A percentile compares a stretch with the other conserved stretches of the same genome.
Evolutionary conservation across 2,888 invertebrate genomes (phyloP).

Genomic region (Saturnia pavonia): DNA sequence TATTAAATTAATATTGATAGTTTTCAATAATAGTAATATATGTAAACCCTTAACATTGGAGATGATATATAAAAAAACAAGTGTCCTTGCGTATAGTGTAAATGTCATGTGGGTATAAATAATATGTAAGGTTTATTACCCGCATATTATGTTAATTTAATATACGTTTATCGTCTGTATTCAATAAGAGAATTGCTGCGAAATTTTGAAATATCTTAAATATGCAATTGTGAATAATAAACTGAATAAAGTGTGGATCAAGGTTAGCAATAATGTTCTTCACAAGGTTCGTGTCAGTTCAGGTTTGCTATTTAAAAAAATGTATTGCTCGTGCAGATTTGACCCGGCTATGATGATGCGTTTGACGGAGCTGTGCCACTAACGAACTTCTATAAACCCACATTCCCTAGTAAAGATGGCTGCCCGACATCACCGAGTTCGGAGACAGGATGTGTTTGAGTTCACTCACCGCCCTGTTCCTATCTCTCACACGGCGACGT

Average conservation of each 20-base stretch:
- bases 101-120: constrained; percentile 66
- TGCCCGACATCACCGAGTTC: constrained; percentile 65
- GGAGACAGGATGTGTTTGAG: constrained; percentile 74
- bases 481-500: constrained; percentile 47
- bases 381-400: constrained; percentile 74
- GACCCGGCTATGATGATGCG: constrained; percentile 65
- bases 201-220: constrained; percentile 54
- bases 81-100: constrained; percentile 59
- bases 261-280: constrained; percentile 40
- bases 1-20: background rate
- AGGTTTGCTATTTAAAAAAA: constrained; percentile 44
- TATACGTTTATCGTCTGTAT: constrained; percentile 49
- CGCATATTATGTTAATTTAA: constrained; percentile 69
- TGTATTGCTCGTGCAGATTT: constrained; percentile 53
- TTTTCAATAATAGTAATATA: constrained; percentile 33
- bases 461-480: constrained; percentile 68
- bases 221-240: constrained; percentile 38
- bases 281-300: constrained; percentile 42
- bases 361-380: constrained; percentile 62
- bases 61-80: constrained; percentile 46
- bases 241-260: constrained; percentile 35
- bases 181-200: constrained; percentile 49
- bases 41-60: constrained; percentile 40
- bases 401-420: constrained; percentile 73
- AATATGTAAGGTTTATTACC: constrained; percentile 68